Base-by-base conservation (phyloP, 2,888 invertebrate species). In the Leucozona laternaria region DNA sequence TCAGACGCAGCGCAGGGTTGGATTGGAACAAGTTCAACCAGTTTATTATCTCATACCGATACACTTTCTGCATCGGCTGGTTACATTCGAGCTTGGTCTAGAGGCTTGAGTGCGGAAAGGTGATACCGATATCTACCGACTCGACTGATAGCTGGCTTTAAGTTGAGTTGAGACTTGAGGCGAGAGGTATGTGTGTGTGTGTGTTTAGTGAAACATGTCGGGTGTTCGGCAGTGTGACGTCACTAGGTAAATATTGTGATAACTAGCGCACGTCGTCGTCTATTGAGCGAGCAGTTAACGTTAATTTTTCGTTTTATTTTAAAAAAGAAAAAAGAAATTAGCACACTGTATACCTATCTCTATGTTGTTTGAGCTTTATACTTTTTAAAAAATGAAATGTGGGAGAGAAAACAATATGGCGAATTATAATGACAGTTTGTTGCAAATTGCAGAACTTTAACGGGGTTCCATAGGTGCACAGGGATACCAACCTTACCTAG, bases 1-100 rank as follows among this genome's bases (percentile, higher is more conserved):
- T 68, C 20, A 53, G 25, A 20, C 34, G 34, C 15, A 66, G 68
- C 37, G 31, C 25, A 17, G 22, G 53, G 37, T 37, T 68, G 68
- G 68, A 71, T 78, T 68, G 40, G 48, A 85, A 85, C 85, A 76
- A 80, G 80, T 80, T 81, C 85, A 85, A 85, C 85, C 81, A 81
- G 85, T 81, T 85, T 85, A 81, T 80, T 85, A 78, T 78, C 85
- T 85, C 85, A 85, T 85, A 60, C 60, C 81, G 85, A 85, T 85
- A 85, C 62, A 77, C 77, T 81, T 85, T 85, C 77, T 81, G 81
- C 85, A 72, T 80, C 50, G 71, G 58, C 45, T 72, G 22, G 45
- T 22, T 20, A 60, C 40, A 60, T 22, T 48, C 20, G 31, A 31
- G 7, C 15, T 25, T 53, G 15, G 25, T 0, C 8, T 28, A 25